phyloP scores from a whole-genome alignment of 2,797 vertebrate species.

The Sarcoramphus papa region DNA sequence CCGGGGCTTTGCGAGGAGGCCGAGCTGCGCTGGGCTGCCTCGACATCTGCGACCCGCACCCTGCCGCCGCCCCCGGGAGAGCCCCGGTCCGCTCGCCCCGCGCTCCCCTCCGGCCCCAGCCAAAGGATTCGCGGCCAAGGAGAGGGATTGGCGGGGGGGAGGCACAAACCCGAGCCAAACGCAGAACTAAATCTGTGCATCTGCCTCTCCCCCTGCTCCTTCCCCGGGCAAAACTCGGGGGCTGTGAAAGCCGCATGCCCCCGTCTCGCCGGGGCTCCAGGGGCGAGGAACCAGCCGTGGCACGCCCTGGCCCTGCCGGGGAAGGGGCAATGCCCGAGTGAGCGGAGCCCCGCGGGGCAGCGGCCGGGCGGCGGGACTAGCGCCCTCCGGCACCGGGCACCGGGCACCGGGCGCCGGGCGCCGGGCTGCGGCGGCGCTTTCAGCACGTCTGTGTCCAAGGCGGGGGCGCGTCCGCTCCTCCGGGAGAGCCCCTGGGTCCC shows the following conservation, averaged over 20 bases:
- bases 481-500: neutral
- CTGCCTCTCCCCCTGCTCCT: neutral
- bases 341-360: neutral
- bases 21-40: neutral
- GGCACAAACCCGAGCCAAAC: neutral
- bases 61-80: neutral
- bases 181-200: neutral
- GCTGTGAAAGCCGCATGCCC: neutral
- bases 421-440: neutral
- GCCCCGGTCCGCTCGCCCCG: neutral
- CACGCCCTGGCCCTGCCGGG: neutral
- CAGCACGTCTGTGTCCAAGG: neutral
- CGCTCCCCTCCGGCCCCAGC: neutral
- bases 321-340: neutral
- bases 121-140: neutral
- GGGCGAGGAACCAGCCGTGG: neutral
- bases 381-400: neutral
- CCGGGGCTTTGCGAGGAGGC: neutral
- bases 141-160: accelerated
- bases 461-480: neutral
- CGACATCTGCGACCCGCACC: neutral
- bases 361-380: neutral
- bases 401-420: neutral
- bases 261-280: neutral
- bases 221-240: neutral